A percentile compares a stretch with the other conserved stretches of the same genome.
Evolutionary conservation across 2,113 vertebrate genomes (phyloP).

Genomic region (Electrona antarctica): DNA sequence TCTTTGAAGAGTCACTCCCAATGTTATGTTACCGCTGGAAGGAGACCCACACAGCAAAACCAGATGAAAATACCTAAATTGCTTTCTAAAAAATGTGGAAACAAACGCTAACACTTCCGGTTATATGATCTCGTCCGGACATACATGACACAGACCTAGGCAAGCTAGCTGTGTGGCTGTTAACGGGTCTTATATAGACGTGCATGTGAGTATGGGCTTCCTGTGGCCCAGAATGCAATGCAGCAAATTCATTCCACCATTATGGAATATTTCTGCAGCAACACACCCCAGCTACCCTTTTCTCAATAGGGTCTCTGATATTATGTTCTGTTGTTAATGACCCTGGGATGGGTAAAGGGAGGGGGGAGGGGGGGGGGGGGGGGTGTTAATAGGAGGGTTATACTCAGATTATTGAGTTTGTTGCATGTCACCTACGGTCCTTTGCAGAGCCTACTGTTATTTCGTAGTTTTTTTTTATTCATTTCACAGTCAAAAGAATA

Average conservation of each 20-base stretch:
- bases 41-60: constrained; percentile 64
- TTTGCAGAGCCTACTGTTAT: constrained; percentile 97
- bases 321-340: constrained; percentile 69
- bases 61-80: constrained; percentile 46
- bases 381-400: constrained; percentile 1
- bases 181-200: constrained; percentile 85
- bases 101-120: constrained; percentile 11
- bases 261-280: constrained; percentile 82
- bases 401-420: constrained; percentile 42
- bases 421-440: constrained; percentile 92
- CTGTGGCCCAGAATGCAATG: constrained; percentile 81
- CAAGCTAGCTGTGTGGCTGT: constrained; percentile 58
- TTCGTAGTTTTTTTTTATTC: constrained; percentile 99
- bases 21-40: constrained; percentile 43
- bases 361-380: constrained; percentile 21
- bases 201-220: constrained; percentile 85
- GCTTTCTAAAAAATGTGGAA: constrained; percentile 35
- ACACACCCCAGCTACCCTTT: constrained; percentile 70
- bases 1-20: constrained; percentile 32
- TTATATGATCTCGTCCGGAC: constrained; percentile 17
- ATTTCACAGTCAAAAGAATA: constrained; percentile 99
- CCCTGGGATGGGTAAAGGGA: constrained; percentile 43
- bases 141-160: constrained; percentile 12
- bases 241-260: constrained; percentile 79
- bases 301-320: constrained; percentile 77